Base-by-base conservation (phyloP, 2,113 vertebrate species). In the Callionymus lyra region DNA sequence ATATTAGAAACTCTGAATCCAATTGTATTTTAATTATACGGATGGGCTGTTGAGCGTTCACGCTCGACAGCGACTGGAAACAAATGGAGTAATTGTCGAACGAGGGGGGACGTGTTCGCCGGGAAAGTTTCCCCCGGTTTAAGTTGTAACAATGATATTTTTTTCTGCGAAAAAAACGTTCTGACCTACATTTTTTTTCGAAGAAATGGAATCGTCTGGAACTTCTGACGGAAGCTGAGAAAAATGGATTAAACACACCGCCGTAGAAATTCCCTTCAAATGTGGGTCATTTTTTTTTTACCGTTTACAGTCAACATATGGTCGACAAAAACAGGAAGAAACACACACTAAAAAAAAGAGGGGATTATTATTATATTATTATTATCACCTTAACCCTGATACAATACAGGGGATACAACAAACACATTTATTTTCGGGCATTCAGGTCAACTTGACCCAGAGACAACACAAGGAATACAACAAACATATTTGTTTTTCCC, bases 21-120 rank as follows among this genome's bases (percentile, higher is more conserved):
- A 80, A 76, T 79, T 65, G 65, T 61, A 60, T 72, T 76, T 84
- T 75, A 81, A 82, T 85, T 86, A 83, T 66, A 74, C 58, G 68
- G 74, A 83, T 66, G 74, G 68, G 68, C 77, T 82, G 74, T 74
- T 61, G 44, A 74, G 59, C 70, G 62, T 76, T 77, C 75, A 77
- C 59, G 56, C 52, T 57, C 61, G 55, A 72, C 56, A 45, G 70
- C 66, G 65, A 73, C 59, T 40, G 55, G 66, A 76, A 83, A 78
- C 65, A 72, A 72, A 74, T 80, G 70, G 72, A 65, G 72, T 68
- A 76, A 81, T 59, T 65, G 46, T 51, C 53, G 70, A 75, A 70
- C 48, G 47, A 61, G 64, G 44, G n/a, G n/a, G n/a, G 21, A 27
- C 21, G 21, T 27, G 21, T 8, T 27, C 4, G 8, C 4, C 21